These are phyloP conservation scores for Drosophila limbata DNA, from an alignment of 2,888 invertebrate species.

Conservation along the genomic window DNA sequence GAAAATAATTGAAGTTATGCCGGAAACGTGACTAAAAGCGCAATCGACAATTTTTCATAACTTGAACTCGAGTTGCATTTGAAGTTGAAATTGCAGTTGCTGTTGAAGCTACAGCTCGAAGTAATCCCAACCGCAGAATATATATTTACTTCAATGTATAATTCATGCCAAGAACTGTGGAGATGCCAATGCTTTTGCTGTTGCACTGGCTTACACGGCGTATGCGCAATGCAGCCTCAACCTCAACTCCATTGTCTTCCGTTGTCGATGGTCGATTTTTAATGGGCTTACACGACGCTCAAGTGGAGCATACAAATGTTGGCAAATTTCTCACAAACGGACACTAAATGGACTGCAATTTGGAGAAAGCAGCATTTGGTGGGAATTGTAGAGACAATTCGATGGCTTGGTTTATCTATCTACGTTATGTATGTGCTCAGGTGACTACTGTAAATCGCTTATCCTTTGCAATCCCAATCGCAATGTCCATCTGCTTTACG, in stretches of 20 bases:
- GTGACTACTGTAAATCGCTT: conserved; percentile 59
- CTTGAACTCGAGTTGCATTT: conserved; percentile 15
- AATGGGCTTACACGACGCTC: conserved; percentile 49
- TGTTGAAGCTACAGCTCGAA: conserved; percentile 5
- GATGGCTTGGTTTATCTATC: conserved; percentile 26
- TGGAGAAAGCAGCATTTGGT: conserved; percentile 29
- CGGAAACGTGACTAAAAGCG: conserved; percentile 54
- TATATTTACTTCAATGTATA: conserved; percentile 63
- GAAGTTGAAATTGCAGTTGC: not conserved
- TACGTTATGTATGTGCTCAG: conserved; percentile 33
- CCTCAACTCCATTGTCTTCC: conserved; percentile 38
- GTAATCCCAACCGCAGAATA: conserved; percentile 49
- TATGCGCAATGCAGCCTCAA: conserved; percentile 46
- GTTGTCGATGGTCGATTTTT: conserved; percentile 33
- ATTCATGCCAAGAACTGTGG: conserved; percentile 41
- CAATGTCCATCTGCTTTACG: conserved; percentile 19
- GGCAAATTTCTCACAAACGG: conserved; percentile 42
- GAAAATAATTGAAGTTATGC: conserved; percentile 15
- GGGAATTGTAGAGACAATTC: conserved; percentile 51
- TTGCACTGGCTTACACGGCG: conserved; percentile 26
- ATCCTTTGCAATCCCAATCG: conserved; percentile 34
- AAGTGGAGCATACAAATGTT: conserved; percentile 60
- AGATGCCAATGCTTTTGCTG: conserved; percentile 14
- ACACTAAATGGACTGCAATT: conserved; percentile 53
- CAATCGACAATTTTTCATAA: conserved; percentile 48